Evolutionary conservation across 1,140 invertebrate species (phyloP).

Genomic region (Sinonovacula constricta): DNA sequence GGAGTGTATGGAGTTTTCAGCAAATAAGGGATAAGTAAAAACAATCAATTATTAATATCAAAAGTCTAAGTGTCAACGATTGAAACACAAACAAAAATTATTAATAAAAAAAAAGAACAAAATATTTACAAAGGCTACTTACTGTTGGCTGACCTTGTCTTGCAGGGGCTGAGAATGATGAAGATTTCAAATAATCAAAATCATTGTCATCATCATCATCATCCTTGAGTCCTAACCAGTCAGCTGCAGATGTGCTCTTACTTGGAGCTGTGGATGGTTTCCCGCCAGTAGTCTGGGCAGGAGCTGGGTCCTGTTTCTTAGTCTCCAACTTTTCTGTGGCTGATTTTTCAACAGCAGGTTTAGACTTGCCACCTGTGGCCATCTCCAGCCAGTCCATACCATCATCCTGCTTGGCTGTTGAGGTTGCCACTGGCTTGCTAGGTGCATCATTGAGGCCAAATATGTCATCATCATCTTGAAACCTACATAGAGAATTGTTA

Average conservation of each 20-base stretch:
- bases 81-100: background rate
- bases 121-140: no score
- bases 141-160: conserved; percentile 11
- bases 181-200: conserved; percentile 35
- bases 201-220: conserved; percentile 59
- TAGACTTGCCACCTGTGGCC: background rate
- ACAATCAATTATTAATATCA: background rate
- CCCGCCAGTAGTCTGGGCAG: background rate
- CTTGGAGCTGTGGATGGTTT: conserved; percentile 21
- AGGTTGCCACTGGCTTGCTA: conserved; percentile 8
- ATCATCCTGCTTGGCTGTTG: background rate
- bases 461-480: conserved; percentile 69
- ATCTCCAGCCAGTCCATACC: background rate
- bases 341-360: background rate
- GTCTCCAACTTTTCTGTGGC: background rate
- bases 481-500: no score
- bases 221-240: conserved; percentile 62
- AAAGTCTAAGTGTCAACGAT: background rate
- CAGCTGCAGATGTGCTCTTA: conserved; percentile 16
- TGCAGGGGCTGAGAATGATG: conserved; percentile 38
- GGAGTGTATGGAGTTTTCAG: background rate
- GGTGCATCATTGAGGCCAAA: conserved; percentile 60
- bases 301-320: conserved; percentile 19
- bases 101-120: background rate
- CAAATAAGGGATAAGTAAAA: background rate